Conservation (phyloP, 2,797 vertebrate genomes). For the Chelonia mydas region DNA sequence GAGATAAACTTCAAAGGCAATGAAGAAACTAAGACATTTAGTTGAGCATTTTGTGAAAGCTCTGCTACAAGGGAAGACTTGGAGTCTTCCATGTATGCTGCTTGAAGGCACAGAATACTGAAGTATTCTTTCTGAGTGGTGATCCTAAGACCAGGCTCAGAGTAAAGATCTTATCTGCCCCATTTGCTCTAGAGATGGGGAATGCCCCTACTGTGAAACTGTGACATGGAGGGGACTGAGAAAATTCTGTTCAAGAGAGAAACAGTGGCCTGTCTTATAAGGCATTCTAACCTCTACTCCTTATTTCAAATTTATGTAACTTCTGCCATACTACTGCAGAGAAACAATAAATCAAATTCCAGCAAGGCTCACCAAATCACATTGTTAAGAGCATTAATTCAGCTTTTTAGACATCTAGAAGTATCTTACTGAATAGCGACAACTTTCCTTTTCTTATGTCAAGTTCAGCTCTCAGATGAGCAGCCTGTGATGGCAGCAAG, state of each 20-base stretch:
- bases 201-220: background rate
- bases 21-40: background rate
- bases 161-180: background rate
- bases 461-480: background rate
- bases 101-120: background rate
- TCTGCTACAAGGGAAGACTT: background rate
- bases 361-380: background rate
- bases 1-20: background rate
- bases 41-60: background rate
- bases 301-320: background rate
- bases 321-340: background rate
- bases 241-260: background rate
- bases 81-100: background rate
- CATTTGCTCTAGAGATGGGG: background rate
- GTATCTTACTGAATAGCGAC: background rate
- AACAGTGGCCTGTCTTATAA: rapidly evolving
- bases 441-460: background rate
- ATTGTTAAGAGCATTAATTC: background rate
- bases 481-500: background rate
- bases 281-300: rapidly evolving
- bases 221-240: no score
- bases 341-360: background rate
- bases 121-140: background rate
- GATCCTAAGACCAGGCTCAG: background rate
- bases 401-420: background rate